Evolutionary conservation across 2,888 invertebrate species (phyloP), one percentile per base, ranked within the genome.

Genomic region (Dichetophora obliterata): DNA sequence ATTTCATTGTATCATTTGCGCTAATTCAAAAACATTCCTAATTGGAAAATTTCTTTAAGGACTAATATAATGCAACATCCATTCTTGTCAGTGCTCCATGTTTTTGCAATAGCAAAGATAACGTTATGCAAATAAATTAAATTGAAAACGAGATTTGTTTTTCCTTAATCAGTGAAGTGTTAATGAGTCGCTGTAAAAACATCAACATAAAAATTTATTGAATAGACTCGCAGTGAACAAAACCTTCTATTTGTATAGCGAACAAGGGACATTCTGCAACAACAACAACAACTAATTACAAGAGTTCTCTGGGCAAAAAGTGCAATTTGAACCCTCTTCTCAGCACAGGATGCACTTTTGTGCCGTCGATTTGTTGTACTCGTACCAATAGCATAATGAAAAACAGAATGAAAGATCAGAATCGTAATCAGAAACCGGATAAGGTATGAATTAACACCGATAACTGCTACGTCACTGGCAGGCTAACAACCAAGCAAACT

Each of bases 111-210:
- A 72, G 22, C 61, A 61, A 34, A 14, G 19, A 27, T 69, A 52
- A n/a, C 52, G 27, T 9, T 11, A 70, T 34, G 70, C 52, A 52
- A 70, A 54, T 54, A 54, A 70, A 54, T 52, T 24, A 68, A 2
- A 59, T 14, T 34, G 50, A 43, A 43, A 19, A 27, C 16, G 31
- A 27, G 24, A n/a, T 14, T 19, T 48, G 50, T 22, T 48, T n/a
- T n/a, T n/a, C 27, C 59, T 59, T 57, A 72, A 27, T 24, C 43
- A 59, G 24, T 16, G 22, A 65, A 65, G 74, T 74, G 74, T 74
- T 74, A 65, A 74, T 74, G 65, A 65, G 54, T 54, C 24, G 52
- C 16, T 65, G 65, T 65, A 52, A 74, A 72, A 72, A 72, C 57
- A 72, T 72, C 74, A 74, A 74, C 54, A 74, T 16, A 70, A 54